Evolutionary conservation across 2,797 vertebrate species (phyloP), one percentile per base, ranked within the genome.

Genomic region (Sus cebifrons): DNA sequence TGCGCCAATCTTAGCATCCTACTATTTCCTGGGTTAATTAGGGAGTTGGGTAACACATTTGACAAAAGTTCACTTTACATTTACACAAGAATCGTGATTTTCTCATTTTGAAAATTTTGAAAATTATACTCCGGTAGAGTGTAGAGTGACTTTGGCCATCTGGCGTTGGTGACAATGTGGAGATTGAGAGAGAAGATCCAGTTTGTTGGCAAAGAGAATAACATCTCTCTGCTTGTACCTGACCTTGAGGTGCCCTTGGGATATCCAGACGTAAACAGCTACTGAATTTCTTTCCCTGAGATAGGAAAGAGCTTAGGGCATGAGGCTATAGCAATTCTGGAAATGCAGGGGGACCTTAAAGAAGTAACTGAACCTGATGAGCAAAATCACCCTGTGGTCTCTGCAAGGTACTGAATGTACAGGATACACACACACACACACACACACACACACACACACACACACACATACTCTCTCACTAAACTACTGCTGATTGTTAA

Each of bases 21-120:
- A 71, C 32, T 36, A 29, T 60, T 58, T 86, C 68, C 68, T 11
- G 4, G 17, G 14, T 73, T 73, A 29, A 21, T 40, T 5, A 73
- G 70, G 40, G 70, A 71, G 25, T 15, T 60, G 84, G 29, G 44
- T 68, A 86, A 73, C 44, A 86, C 29, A 71, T 14, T 58, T 71
- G 84, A 44, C 32, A 40, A 71, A 11, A 29, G 32, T 86, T 86
- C 68, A 58, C 29, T 20, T 60, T 44, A 10, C 4, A 12, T 86
- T 86, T n/a, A 44, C 54, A 29, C 14, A 40, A 29, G 10, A 81
- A n/a, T 58, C 36, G 25, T 91, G 54, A 82, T 23, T 91, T 71
- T 44, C 25, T 82, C 89, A 52, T 70, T 52, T 92, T 84, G n/a
- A 65, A 84, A 56, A 16, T 65, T 40, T 92, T 84, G n/a, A 65